Conservation (phyloP, 2,888 invertebrate species). For the Chironomus riparius region DNA sequence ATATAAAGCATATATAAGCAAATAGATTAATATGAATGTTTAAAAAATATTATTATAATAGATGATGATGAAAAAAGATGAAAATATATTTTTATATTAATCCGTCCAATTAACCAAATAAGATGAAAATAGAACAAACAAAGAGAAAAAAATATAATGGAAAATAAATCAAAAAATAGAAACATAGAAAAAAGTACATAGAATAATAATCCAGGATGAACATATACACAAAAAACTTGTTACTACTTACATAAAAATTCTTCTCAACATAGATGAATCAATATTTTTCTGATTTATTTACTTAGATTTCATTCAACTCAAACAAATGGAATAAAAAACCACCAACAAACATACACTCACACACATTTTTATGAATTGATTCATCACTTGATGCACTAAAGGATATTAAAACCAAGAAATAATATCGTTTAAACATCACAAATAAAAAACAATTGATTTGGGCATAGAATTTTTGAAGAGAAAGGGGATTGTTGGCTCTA, state of each 20-base stretch:
- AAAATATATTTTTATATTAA: conserved; percentile 23
- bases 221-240: background rate
- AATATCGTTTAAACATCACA: too few relatives aligned
- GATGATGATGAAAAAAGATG: background rate
- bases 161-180: background rate
- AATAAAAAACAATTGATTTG: too few relatives aligned
- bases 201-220: conserved; percentile 6
- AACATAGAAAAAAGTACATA: background rate
- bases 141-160: background rate
- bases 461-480: too few relatives aligned
- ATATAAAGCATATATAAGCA: background rate
- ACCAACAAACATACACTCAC: too few relatives aligned
- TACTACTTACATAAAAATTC: background rate
- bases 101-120: conserved; percentile 24
- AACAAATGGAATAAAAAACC: too few relatives aligned
- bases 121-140: background rate
- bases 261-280: background rate
- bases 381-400: too few relatives aligned
- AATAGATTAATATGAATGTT: conserved; percentile 2
- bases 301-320: too few relatives aligned
- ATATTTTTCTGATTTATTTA: background rate
- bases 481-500: too few relatives aligned
- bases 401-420: too few relatives aligned
- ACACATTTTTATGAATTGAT: too few relatives aligned
- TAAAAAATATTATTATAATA: background rate